Conservation (phyloP, 1,140 invertebrate genomes). For the Centruroides sculpturatus region DNA sequence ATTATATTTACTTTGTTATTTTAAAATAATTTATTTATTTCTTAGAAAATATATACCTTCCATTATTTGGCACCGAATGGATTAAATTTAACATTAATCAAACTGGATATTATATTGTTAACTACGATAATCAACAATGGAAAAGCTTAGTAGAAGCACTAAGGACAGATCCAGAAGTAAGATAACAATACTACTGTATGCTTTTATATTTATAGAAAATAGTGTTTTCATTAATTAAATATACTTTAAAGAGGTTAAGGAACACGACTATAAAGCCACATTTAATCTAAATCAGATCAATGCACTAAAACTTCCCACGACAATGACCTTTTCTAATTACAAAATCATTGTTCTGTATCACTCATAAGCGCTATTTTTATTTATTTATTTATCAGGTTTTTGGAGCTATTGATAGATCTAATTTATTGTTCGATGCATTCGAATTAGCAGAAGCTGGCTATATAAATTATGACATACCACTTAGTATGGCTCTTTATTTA, state of each 20-base stretch:
- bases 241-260: background rate
- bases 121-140: constrained; percentile 58
- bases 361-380: background rate
- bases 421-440: constrained; percentile 34
- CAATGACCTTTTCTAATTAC: constrained; percentile 31
- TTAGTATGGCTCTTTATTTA: constrained; percentile 31
- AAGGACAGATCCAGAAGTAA: constrained; percentile 19
- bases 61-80: background rate
- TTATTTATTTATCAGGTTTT: constrained; percentile 7
- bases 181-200: background rate
- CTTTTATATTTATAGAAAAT: background rate
- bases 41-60: background rate
- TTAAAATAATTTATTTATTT: background rate
- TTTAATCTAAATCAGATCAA: background rate
- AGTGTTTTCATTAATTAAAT: background rate
- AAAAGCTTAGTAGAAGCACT: constrained; percentile 40
- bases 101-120: constrained; percentile 75
- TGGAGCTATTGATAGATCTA: constrained; percentile 28
- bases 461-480: constrained; percentile 25
- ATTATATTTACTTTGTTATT: background rate
- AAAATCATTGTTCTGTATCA: background rate
- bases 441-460: constrained; percentile 30
- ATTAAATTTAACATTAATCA: constrained; percentile 74
- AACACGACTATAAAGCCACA: background rate
- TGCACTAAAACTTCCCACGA: constrained; percentile 17